Evolutionary conservation across 2,888 invertebrate genomes (phyloP).

Genomic region (Limenitis camilla): DNA sequence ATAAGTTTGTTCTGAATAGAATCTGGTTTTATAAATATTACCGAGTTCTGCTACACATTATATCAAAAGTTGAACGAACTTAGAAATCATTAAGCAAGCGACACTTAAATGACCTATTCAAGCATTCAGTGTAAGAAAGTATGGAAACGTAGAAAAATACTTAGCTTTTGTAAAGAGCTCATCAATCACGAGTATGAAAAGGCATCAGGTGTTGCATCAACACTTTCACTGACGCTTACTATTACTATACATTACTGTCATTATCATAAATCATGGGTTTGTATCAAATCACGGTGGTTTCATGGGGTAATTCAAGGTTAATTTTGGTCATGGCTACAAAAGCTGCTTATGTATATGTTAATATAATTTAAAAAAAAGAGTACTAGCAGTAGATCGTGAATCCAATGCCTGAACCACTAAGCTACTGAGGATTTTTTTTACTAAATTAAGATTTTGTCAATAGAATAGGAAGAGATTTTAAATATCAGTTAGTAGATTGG

Average conservation of each 20-base stretch:
- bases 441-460: too few species aligned
- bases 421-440: too few species aligned
- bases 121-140: conserved; percentile 27
- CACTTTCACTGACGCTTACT: conserved; percentile 46
- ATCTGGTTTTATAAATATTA: background rate
- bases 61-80: conserved; percentile 27
- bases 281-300: conserved; percentile 34
- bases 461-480: too few species aligned
- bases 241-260: conserved; percentile 19
- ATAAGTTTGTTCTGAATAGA: background rate
- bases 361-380: too few species aligned
- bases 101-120: conserved; percentile 27
- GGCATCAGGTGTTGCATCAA: conserved; percentile 45
- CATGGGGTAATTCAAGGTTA: conserved; percentile 38
- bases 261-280: conserved; percentile 51
- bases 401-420: too few species aligned
- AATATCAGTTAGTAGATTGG: too few species aligned
- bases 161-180: conserved; percentile 45
- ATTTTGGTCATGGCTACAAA: conserved; percentile 13
- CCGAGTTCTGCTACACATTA: background rate
- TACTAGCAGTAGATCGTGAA: too few species aligned
- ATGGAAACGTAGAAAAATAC: conserved; percentile 40
- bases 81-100: conserved; percentile 34
- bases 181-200: conserved; percentile 58
- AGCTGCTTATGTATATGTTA: background rate